A percentile compares a stretch with the other conserved stretches of the same genome.
Conservation (phyloP, 2,888 invertebrate species). For the Salticus scenicus region DNA sequence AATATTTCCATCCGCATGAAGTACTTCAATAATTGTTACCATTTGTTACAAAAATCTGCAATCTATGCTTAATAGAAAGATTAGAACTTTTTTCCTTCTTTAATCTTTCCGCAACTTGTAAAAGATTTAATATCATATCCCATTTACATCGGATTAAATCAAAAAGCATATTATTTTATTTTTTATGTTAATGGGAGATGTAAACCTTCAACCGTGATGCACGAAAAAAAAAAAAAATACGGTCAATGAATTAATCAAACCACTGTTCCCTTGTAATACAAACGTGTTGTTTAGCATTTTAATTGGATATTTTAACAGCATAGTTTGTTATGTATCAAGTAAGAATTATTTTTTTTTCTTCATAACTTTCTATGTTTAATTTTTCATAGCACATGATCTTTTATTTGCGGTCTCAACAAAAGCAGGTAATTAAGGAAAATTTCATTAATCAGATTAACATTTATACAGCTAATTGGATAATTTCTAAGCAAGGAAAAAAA, state of each 20-base stretch:
- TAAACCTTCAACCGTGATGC: neutral
- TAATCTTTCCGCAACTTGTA: neutral
- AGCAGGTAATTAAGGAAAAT: conserved; percentile 40
- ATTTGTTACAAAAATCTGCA: neutral
- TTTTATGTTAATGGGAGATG: neutral
- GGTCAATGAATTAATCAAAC: conserved; percentile 13
- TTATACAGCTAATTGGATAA: conserved; percentile 58
- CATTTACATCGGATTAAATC: neutral
- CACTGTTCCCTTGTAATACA: conserved; percentile 8
- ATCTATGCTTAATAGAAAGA: neutral
- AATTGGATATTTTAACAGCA: conserved; percentile 29
- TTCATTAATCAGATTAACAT: conserved; percentile 43
- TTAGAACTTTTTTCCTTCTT: neutral
- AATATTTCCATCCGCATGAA: neutral
- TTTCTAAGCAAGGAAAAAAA: neutral
- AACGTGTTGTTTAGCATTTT: conserved; percentile 34
- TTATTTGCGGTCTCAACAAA: neutral
- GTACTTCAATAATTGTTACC: neutral
- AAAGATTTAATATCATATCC: neutral
- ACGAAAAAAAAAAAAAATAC: neutral
- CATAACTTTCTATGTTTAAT: neutral
- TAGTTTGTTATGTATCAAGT: neutral
- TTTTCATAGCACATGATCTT: neutral
- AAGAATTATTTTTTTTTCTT: neutral
- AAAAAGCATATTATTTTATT: neutral